Conservation (phyloP, 2,888 invertebrate genomes). For the Dugesia japonica region DNA sequence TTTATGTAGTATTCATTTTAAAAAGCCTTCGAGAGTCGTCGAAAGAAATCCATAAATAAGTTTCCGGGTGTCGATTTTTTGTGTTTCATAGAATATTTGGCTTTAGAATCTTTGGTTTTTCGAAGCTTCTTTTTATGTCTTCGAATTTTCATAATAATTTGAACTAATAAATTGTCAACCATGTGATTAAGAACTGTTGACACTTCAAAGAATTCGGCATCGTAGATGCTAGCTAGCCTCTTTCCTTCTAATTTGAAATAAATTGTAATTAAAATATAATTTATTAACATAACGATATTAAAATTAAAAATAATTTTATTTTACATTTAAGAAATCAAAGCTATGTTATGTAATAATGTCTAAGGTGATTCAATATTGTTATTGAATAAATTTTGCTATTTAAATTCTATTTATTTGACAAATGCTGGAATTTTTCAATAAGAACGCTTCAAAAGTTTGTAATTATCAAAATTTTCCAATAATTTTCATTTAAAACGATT, state of each 20-base stretch:
- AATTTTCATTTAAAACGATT: too few relatives aligned
- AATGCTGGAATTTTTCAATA: too few relatives aligned
- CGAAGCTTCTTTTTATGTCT: not conserved
- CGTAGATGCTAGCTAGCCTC: not conserved
- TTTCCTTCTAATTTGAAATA: not conserved
- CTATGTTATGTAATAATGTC: too few relatives aligned
- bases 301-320: too few relatives aligned
- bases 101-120: not conserved
- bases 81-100: not conserved
- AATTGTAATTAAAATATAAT: too few relatives aligned
- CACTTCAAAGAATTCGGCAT: not conserved
- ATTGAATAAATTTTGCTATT: too few relatives aligned
- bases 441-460: too few relatives aligned
- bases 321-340: too few relatives aligned
- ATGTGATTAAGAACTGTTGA: not conserved
- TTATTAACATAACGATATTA: too few relatives aligned
- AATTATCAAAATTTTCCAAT: too few relatives aligned
- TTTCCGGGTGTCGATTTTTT: constrained; percentile 1
- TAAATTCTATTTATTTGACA: too few relatives aligned
- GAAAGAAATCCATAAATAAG: constrained; percentile 2
- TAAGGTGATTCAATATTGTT: too few relatives aligned
- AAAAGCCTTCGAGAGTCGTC: not conserved
- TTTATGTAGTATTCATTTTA: not conserved
- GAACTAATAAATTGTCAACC: not conserved
- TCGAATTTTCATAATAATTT: constrained; percentile 1